Evolutionary conservation across 1,140 invertebrate species (phyloP), one percentile per base, ranked within the genome.

Genomic region (Cotesia vestalis): DNA sequence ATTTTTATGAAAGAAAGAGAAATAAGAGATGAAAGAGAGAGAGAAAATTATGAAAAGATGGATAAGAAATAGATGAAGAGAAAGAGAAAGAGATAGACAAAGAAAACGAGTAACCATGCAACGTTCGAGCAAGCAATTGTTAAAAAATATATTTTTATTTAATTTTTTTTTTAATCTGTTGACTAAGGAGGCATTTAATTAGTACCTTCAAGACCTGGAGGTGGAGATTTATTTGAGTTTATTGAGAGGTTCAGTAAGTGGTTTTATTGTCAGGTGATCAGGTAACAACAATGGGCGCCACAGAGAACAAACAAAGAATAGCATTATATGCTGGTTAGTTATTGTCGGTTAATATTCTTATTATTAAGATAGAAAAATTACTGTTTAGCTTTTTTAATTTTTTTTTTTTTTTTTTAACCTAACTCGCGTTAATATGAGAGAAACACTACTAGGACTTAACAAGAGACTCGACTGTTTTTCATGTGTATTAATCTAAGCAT

Each of bases 121-220:
- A 84, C 80, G 77, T 81, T 78, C 77, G 75, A 84, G 78, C 80
- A 86, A 82, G 79, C 76, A 53, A 81, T 66, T 77, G 77, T 63
- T 82, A 83, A 82, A 79, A 79, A 83, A 84, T 77, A 52, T 62
- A 63, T 53, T 66, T 38, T 51, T 40, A 14, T 64, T 40, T 64
- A 51, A 6, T 38, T 64, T 12, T 40, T 64, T 64, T 46, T 64
- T 46, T 40, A 36, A 17, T 46, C n/a, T 40, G 9, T 84, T 82
- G 73, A 78, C 77, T 84, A 82, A 85, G 82, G 83, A 84, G 80
- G 80, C 78, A 80, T 82, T 83, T 80, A 85, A 79, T 83, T 83
- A 84, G 79, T 86, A 86, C 84, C 85, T 86, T 85, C 83, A 86
- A 86, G 83, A 86, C 85, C 85, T 86, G 84, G 80, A 85, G 81